Conservation (phyloP, 2,888 invertebrate species). For the Graphium colonna region DNA sequence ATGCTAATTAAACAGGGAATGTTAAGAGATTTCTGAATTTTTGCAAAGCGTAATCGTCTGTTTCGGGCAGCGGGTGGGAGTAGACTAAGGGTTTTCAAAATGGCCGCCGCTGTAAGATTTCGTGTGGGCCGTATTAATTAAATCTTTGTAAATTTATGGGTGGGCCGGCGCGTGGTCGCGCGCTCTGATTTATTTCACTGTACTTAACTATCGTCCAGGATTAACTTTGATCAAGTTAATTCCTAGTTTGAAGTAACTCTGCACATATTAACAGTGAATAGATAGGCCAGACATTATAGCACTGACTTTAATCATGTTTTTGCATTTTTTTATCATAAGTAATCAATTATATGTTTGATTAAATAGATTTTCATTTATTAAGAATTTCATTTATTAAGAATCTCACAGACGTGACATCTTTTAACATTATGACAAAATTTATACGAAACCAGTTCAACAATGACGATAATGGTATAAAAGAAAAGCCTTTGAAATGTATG, state of each 20-base stretch:
- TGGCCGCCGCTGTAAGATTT: conserved; percentile 76
- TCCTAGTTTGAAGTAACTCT: neutral
- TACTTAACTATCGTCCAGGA: conserved; percentile 43
- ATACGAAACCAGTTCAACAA: too few relatives aligned
- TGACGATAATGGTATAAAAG: too few relatives aligned
- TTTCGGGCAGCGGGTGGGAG: conserved; percentile 60
- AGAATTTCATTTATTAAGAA: too few relatives aligned
- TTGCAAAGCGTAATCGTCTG: conserved; percentile 71
- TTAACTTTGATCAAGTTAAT: conserved; percentile 31
- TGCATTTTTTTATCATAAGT: conserved; percentile 20
- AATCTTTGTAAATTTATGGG: conserved; percentile 78
- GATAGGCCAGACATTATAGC: too few relatives aligned
- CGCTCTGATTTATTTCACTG: conserved; percentile 63
- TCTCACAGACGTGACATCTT: too few relatives aligned
- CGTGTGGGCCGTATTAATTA: conserved; percentile 75
- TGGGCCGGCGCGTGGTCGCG: conserved; percentile 58
- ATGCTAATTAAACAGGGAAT: neutral
- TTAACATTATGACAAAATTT: too few relatives aligned
- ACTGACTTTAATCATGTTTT: too few relatives aligned
- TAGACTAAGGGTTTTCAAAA: conserved; percentile 70
- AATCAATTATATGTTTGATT: too few relatives aligned
- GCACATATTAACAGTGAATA: too few relatives aligned
- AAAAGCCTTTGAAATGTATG: too few relatives aligned
- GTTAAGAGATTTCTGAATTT: conserved; percentile 33
- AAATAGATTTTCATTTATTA: too few relatives aligned